Evolutionary conservation across 2,797 vertebrate genomes (phyloP).

Genomic region (Enteromius radiatus): DNA sequence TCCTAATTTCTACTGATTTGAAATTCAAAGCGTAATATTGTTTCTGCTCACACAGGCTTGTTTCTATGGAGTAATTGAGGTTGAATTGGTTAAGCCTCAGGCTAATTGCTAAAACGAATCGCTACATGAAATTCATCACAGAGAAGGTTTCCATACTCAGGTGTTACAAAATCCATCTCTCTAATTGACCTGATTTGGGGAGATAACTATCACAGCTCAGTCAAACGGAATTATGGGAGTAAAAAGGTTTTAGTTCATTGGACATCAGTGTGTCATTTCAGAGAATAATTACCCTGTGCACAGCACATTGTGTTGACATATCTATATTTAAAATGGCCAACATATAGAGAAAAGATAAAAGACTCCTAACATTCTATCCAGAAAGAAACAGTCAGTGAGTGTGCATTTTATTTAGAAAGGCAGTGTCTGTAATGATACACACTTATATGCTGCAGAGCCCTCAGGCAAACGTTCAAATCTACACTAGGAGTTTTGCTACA

Average conservation of each 20-base stretch:
- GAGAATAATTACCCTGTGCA: constrained; percentile 6
- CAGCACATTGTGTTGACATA: not conserved
- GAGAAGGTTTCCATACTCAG: constrained; percentile 76
- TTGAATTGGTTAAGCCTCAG: constrained; percentile 81
- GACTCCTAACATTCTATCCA: not conserved
- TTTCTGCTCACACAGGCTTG: constrained; percentile 73
- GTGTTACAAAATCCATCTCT: constrained; percentile 83
- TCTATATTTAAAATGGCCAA: constrained; percentile 3
- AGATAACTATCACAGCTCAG: constrained; percentile 77
- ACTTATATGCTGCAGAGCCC: constrained; percentile 45
- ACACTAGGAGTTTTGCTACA: constrained; percentile 55
- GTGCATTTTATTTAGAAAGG: constrained; percentile 24
- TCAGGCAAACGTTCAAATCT: constrained; percentile 51
- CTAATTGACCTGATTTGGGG: constrained; percentile 80
- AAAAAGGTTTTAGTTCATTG: constrained; percentile 27
- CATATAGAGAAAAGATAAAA: not conserved
- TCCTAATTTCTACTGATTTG: constrained; percentile 67
- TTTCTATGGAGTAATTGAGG: constrained; percentile 80
- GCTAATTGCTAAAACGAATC: constrained; percentile 85
- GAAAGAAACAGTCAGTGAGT: not conserved
- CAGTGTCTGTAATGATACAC: constrained; percentile 51
- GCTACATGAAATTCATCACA: constrained; percentile 84
- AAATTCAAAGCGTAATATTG: constrained; percentile 77
- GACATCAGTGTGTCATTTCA: constrained; percentile 33
- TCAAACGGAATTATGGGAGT: constrained; percentile 72